Evolutionary conservation across 2,888 invertebrate genomes (phyloP).

Genomic region (Stomorhina lunata): DNA sequence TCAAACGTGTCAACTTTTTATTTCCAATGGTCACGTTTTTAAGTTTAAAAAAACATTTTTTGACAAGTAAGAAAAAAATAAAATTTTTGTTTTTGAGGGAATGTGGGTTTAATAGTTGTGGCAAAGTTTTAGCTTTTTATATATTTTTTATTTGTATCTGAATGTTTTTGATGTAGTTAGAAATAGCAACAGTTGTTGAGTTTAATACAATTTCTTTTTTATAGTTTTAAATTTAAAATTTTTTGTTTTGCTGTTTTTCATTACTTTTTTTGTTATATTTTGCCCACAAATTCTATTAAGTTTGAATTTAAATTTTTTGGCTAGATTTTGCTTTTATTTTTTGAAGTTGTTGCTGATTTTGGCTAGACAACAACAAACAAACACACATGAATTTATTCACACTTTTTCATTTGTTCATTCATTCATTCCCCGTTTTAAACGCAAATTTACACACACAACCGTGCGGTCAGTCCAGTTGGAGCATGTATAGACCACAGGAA

Average conservation of each 20-base stretch:
- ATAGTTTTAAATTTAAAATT: background rate
- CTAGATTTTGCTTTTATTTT: background rate
- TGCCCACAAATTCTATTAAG: conserved; percentile 4
- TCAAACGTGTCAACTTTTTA: conserved; percentile 9
- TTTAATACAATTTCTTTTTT: too few species aligned
- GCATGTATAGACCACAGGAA: too few species aligned
- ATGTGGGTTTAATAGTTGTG: conserved; percentile 23
- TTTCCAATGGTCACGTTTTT: conserved; percentile 44
- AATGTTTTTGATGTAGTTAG: too few species aligned
- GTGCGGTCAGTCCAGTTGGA: background rate
- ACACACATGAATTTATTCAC: conserved; percentile 19
- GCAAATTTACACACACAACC: background rate
- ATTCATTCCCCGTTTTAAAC: too few species aligned
- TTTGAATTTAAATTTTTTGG: too few species aligned
- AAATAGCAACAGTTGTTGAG: too few species aligned
- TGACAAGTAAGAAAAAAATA: background rate
- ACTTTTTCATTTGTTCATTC: background rate
- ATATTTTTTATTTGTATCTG: too few species aligned
- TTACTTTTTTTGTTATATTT: background rate
- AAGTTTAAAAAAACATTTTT: background rate
- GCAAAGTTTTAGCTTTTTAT: too few species aligned
- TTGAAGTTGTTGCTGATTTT: background rate
- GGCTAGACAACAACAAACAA: background rate
- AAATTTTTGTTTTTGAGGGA: background rate
- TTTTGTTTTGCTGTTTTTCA: background rate